Evolutionary conservation across 23 tunicate species (phyloP), one percentile per base, ranked within the genome.

Genomic region (Trididemnum miniatum): DNA sequence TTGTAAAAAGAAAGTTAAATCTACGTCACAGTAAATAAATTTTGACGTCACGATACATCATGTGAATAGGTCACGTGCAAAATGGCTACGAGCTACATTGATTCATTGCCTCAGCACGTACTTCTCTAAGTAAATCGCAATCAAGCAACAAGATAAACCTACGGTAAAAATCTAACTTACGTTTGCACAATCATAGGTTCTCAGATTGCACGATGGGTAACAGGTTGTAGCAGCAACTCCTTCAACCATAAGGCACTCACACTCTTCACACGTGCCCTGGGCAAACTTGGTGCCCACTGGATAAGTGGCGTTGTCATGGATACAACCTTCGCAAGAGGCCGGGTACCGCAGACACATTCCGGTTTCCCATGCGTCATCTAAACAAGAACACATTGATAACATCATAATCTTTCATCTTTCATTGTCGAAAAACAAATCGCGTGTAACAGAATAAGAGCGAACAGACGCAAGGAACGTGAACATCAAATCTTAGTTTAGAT

Each of bases 211-310:
- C 20, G 36, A 35, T 20, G 85, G 83, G 33, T 88, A 81, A 59
- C 98, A 93, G 36, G 59, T 37, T 1, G 84, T 88, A 1, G 69
- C 20, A 0, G 77, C 23, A 1, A 20, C 54, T 1, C 87, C 98
- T 26, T 83, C 79, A 5, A 52, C 87, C 80, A 76, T 31, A 31
- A 37, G 35, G 74, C 98, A 93, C 32, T 76, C 81, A 59, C 98
- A 93, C 62, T 93, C 93, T 59, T 83, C 93, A 51, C 98, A 93
- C 0, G 87, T 82, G 15, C 98, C 98, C 39, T 71, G 71, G 1
- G 84, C 38, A 60, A 93, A 80, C 51, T 80, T 88, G 72, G 89
- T 80, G 24, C 93, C 98, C 26, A 88, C 89, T 0, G 86, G 89
- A 38, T 88, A 80, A 15, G 88, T 87, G 5, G 51, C 78, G 1